Evolutionary conservation across 2,113 vertebrate genomes (phyloP).

Genomic region (Panthera uncia): DNA sequence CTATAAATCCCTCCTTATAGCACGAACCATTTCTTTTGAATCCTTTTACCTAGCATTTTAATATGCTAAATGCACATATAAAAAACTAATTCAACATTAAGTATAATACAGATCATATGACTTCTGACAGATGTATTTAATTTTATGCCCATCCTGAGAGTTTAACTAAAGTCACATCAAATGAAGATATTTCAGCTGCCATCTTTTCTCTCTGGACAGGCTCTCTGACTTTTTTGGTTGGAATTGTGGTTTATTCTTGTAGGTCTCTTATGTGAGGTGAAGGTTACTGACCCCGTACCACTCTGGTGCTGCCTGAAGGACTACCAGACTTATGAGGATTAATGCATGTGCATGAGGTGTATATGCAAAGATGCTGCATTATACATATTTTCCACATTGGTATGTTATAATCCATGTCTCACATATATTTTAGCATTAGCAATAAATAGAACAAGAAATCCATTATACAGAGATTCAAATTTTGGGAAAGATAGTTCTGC

Average conservation of each 20-base stretch:
- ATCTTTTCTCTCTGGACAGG: not conserved
- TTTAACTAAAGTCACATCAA: not conserved
- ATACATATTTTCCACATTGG: not conserved
- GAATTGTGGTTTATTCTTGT: not conserved
- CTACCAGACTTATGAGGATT: not conserved
- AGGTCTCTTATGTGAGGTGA: not conserved
- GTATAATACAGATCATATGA: not conserved
- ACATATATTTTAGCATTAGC: not conserved
- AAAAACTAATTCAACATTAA: not conserved
- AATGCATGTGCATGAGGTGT: not conserved
- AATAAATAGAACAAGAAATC: conserved; percentile 24
- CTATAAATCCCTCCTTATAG: not conserved
- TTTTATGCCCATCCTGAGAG: not conserved
- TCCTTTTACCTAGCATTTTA: not conserved
- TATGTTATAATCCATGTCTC: not conserved
- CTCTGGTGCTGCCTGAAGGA: not conserved
- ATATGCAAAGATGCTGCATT: not conserved
- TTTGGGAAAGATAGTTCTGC: not conserved
- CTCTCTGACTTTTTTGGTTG: not conserved
- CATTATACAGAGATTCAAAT: conserved; percentile 10
- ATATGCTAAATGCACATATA: not conserved
- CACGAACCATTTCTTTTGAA: not conserved
- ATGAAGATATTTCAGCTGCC: not conserved
- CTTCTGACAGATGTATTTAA: not conserved
- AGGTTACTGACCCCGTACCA: not conserved